Evolutionary conservation across 53 echinoderm and acorn worm species (phyloP), one percentile per base, ranked within the genome.

Genomic region (Antedon mediterranea): DNA sequence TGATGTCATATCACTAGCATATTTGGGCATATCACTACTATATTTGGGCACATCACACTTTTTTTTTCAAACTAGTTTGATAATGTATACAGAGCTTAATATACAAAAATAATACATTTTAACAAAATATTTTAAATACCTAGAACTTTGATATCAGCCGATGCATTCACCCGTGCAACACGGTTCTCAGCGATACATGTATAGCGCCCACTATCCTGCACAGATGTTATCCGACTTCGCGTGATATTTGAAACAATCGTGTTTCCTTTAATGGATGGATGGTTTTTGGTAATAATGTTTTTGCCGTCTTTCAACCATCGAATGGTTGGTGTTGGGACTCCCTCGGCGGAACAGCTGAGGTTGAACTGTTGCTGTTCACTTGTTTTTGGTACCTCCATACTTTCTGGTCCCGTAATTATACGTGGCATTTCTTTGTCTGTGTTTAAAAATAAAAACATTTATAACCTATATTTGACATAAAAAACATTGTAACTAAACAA

Each of bases 281-380:
- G 43, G 32, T 81, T 72, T 7, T 30, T 20, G 1, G 33, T 71
- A 3, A 11, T 28, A 0, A 71, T 71, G 0, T 28, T 29, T 31
- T 26, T 34, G 11, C 81, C 83, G 43, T 90, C 88, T 73, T 90
- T 93, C 79, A 79, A 77, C 94, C 94, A 94, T 31, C 44, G 80
- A 70, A 94, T 34, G 26, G 34, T 73, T 0, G 94, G 94, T 0
- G 73, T 30, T 15, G 94, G 94, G 72, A 41, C 71, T 43, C 94
- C 94, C 0, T 76, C 81, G 31, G 89, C 94, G 26, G 80, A 44
- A 76, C 94, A 94, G 41, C 71, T 8, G 32, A 94, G 81, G 27
- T 43, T 84, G 42, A 93, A 57, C 57, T 57, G 9, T 26, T 57
- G 57, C 20, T 23, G 57, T 57, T 6, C 20, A 57, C 57, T 57